phyloP scores from a whole-genome alignment of 2,797 vertebrate species.

The Silurus aristotelis region DNA sequence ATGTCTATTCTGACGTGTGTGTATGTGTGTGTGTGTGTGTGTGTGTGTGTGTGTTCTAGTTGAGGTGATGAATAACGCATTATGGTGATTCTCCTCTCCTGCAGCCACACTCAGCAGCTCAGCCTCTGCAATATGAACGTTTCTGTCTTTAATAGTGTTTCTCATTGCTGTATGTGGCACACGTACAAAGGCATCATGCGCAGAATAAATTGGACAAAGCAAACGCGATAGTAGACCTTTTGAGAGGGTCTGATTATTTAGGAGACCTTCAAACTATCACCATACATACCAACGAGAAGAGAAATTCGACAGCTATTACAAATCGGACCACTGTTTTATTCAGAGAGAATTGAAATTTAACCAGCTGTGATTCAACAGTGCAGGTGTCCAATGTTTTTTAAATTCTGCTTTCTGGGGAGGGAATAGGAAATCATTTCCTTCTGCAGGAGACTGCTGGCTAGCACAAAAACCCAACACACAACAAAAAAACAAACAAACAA shows the following conservation, averaged over 20 bases:
- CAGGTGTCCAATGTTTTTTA: background rate
- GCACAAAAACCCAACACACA: background rate
- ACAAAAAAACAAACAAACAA: background rate
- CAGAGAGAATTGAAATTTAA: constrained; percentile 5
- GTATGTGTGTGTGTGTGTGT: constrained; percentile 12
- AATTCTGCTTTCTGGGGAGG: background rate
- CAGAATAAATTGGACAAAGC: constrained; percentile 51
- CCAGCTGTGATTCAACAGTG: background rate
- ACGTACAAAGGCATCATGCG: constrained; percentile 33
- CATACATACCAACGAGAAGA: background rate
- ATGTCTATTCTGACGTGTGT: background rate
- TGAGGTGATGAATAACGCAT: constrained; percentile 57
- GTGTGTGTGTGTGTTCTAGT: constrained; percentile 16
- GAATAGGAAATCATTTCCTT: background rate
- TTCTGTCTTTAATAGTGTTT: constrained; percentile 42
- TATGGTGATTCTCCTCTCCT: constrained; percentile 53
- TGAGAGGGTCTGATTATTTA: constrained; percentile 45
- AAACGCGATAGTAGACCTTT: constrained; percentile 42
- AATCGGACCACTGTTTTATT: constrained; percentile 7
- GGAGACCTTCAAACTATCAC: constrained; percentile 17
- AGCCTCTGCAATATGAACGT: constrained; percentile 34
- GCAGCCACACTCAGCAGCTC: constrained; percentile 37
- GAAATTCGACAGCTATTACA: constrained; percentile 22
- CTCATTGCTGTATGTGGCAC: constrained; percentile 28
- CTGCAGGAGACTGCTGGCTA: background rate